Conservation (phyloP, 2,888 invertebrate genomes). For the Myopa tessellatipennis region DNA sequence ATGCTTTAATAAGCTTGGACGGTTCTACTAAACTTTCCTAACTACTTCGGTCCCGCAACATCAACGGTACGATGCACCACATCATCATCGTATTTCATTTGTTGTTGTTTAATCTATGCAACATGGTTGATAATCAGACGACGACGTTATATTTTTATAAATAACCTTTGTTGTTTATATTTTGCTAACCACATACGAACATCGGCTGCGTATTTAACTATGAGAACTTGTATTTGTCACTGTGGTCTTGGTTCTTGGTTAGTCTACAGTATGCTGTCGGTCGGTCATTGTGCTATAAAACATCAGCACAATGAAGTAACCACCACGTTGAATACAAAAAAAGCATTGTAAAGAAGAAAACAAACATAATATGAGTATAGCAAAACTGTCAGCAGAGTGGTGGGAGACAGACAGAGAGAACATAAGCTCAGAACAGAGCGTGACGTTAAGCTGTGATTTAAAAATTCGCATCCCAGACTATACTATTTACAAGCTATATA, state of each 20-base stretch:
- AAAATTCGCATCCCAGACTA: not conserved
- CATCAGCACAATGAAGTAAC: not conserved
- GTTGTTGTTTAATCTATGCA: not conserved
- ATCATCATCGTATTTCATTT: not conserved
- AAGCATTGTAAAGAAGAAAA: not conserved
- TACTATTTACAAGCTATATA: not conserved
- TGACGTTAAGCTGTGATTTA: not conserved
- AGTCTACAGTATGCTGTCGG: not conserved
- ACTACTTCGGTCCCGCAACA: not conserved
- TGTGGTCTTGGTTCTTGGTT: not conserved
- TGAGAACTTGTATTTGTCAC: not conserved
- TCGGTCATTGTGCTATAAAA: conserved; percentile 12
- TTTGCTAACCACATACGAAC: not conserved
- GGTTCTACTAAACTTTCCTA: not conserved
- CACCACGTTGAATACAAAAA: not conserved
- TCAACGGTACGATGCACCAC: not conserved
- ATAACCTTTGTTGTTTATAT: not conserved
- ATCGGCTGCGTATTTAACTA: no score
- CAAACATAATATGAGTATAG: not conserved
- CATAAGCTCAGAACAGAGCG: not conserved
- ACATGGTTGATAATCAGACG: not conserved
- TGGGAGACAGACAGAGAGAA: no score
- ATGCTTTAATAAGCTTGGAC: not conserved
- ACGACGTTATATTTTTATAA: not conserved
- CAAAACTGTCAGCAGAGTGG: not conserved